Base-by-base conservation (phyloP, 2,888 invertebrate genomes). In the Pachycephus smyrnensis region DNA sequence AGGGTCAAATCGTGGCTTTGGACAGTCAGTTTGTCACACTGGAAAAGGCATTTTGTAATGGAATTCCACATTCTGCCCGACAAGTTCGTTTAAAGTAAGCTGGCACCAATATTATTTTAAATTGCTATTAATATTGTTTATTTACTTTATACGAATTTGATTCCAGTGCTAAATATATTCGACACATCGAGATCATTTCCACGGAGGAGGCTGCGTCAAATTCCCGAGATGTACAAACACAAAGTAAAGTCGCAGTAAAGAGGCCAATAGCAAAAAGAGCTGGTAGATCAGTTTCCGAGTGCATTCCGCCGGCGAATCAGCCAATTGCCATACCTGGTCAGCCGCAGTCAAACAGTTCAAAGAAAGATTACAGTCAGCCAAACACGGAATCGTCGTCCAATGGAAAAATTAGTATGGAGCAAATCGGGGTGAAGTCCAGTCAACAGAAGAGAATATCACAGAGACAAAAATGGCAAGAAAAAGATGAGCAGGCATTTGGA, bases 1-100 rank as follows among this genome's bases (percentile, higher is more conserved):
- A 98, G 92, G 97, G 95, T 30, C 93, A 94, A 88, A 97, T 98
- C 82, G 92, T 94, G 77, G 94, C 94, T 86, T 95, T 97, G 36
- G 96, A 96, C 86, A 94, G 94, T 76, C 92, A 93, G 73, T 94
- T 94, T 75, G 94, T 98, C 82, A 96, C 96, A 1, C 93, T 98
- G 79, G 94, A 94, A 12, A 95, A 96, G 90, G 95, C 96, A 23
- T 97, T 97, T 91, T 94, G 96, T 83, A 97, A 98, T 93, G 98
- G 98, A 30, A 92, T 94, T 68, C 94, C 94, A 40, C 86, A 94
- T 88, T 93, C 94, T 82, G 92, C 94, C 76, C 92, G 93, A 35
- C 93, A 94, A 87, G 94, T 96, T 73, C 93, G 93, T 75, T 92
- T 96, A 80, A 94, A 93, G 95, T 95, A 92, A 91, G 89, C 86